Evolutionary conservation across 2,113 vertebrate genomes (phyloP), one percentile per base, ranked within the genome.

Genomic region (Protobothrops flavoviridis): DNA sequence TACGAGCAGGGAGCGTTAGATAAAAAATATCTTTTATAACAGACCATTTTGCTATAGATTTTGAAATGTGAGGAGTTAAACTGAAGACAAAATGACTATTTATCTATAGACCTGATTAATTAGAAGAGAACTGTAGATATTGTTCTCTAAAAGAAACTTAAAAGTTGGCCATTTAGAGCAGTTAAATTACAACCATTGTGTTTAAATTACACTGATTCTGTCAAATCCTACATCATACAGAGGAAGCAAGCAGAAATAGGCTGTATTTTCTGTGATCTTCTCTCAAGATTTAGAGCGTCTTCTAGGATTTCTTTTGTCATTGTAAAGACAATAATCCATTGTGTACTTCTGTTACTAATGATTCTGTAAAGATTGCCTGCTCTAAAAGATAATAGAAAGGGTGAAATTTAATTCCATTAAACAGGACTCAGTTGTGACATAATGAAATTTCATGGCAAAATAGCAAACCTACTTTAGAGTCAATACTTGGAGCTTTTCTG

Each of bases 391-490:
- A 98, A 98, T 97, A 97, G 97, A 97, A 98, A 97, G 97, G 97
- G 97, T 97, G 98, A 98, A 98, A 98, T 97, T 97, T 98, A 98
- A 98, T 97, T 98, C 98, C 97, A 97, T 98, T 97, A 98, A 97
- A 97, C 94, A 97, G 95, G 97, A 96, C 97, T 98, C 97, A 97
- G 93, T 95, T 96, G 96, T 95, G 96, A 97, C 94, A 96, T 96
- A 97, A 98, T 97, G 97, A 97, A 97, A 97, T 97, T 98, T 98
- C 97, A 96, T 97, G 97, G 94, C 97, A 96, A 97, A 97, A 97
- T 93, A 95, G 95, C 89, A 97, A 96, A 92, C 85, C 96, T 15
- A 95, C 97, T 98, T 97, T 97, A 97, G 97, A 98, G 95, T 93
- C 92, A 96, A 97, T 96, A 96, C 45, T 55, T 3, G 23, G 95